Evolutionary conservation across 2,888 invertebrate species (phyloP), one percentile per base, ranked within the genome.

Genomic region (Cephus rjabovi): DNA sequence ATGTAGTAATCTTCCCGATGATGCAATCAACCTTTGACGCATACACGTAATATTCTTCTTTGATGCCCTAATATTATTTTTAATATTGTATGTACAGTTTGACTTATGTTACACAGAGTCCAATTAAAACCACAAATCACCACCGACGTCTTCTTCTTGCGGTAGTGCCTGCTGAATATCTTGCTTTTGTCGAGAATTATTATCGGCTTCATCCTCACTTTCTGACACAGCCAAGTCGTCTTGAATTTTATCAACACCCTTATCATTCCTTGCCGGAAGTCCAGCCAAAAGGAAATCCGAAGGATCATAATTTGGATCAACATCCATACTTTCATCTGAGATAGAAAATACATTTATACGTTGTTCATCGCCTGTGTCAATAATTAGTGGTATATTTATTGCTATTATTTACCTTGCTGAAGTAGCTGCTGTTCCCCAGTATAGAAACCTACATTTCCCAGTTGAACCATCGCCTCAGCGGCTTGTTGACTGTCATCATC

Each of bases 261-360:
- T 91, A 73, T 92, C 89, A 6, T 92, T 89, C 80, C 91, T 85
- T 3, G 87, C 89, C 56, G 92, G 90, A 71, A 93, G 89, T 40
- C 93, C 93, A 31, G 94, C 93, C 91, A 95, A 93, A 75, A 97
- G 92, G 90, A 97, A 96, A 91, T 97, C 97, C 0, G 97, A 96
- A 0, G 97, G 96, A 92, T 97, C 97, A 91, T 97, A 97, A 87
- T 95, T 96, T 0, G 96, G 95, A 92, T 97, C 97, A 34, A 95
- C 94, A 84, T 95, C 95, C 92, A 95, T 94, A 79, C 95, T 95
- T 89, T 95, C 95, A 85, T 95, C 95, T 94, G 88, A 74, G 90
- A 89, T 80, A 78, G 79, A 74, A 79, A 77, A 83, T 23, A 56
- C 23, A 23, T 23, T 56, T 56, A 56, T 23, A 56, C 23, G 1